Percentiles rank a stretch among this genome's conserved stretches.
Conservation (phyloP, 1,140 invertebrate genomes). For the Archivesica marissinica region DNA sequence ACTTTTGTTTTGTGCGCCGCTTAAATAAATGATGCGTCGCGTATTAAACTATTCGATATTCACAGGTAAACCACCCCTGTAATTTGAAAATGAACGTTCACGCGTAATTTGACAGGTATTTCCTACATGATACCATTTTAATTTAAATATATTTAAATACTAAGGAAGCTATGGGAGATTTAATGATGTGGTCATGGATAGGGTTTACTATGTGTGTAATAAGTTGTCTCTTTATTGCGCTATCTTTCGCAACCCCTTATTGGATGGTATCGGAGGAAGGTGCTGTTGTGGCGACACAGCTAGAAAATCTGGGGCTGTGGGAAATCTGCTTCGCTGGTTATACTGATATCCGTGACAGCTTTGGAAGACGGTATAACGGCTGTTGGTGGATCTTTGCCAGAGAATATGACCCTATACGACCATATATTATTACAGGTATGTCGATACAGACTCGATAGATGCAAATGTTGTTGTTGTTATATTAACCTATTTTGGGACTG, state of each 20-base stretch:
- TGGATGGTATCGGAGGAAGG: conserved; percentile 97
- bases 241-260: conserved; percentile 96
- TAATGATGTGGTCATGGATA: conserved; percentile 18
- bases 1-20: too few species aligned
- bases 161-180: neutral
- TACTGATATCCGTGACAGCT: conserved; percentile 94
- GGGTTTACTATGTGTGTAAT: conserved; percentile 16
- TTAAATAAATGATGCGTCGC: neutral
- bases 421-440: conserved; percentile 92
- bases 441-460: too few species aligned
- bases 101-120: conserved; percentile 28
- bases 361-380: conserved; percentile 93
- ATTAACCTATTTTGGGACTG: too few species aligned
- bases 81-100: neutral
- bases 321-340: conserved; percentile 97
- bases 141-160: too few species aligned
- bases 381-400: conserved; percentile 96
- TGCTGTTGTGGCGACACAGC: conserved; percentile 85
- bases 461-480: too few species aligned
- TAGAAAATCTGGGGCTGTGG: conserved; percentile 96
- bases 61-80: conserved; percentile 9
- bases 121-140: neutral
- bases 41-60: neutral
- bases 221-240: conserved; percentile 85
- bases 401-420: conserved; percentile 94